These are phyloP conservation scores for Drosophila virilis DNA, from an alignment of 1,140 invertebrate species.

Conservation along the genomic window DNA sequence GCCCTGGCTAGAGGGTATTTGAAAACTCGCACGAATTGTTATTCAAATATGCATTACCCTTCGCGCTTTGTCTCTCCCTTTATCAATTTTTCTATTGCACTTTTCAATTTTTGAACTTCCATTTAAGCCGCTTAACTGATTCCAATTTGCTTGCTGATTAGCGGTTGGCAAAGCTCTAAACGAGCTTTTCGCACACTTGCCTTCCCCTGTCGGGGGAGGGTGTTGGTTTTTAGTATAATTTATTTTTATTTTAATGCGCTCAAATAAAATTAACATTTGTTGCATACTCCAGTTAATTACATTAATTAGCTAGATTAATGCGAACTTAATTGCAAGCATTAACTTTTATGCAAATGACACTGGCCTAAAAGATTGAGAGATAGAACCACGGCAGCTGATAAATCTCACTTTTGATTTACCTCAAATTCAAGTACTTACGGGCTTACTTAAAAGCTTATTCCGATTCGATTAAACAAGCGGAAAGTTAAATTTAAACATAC, in stretches of 20 bases:
- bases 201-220: too few species aligned
- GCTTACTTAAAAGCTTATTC: too few species aligned
- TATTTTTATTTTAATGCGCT: not conserved
- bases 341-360: not conserved
- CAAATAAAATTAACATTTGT: constrained; percentile 6
- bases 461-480: too few species aligned
- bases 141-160: constrained; percentile 42
- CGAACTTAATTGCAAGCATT: constrained; percentile 15
- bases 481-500: too few species aligned
- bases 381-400: too few species aligned
- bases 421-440: too few species aligned
- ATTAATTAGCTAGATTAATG: constrained; percentile 14
- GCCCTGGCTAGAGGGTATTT: not conserved
- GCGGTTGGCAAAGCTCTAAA: constrained; percentile 26
- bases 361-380: not conserved
- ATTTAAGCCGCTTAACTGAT: constrained; percentile 54
- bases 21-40: not conserved
- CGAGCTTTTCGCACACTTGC: not conserved
- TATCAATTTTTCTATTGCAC: constrained; percentile 23
- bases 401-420: too few species aligned
- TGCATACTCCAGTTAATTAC: constrained; percentile 11
- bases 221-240: not conserved
- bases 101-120: constrained; percentile 37
- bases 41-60: not conserved
- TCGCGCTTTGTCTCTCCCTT: not conserved